phyloP scores from a whole-genome alignment of 1,140 invertebrate genomes.

The Hermetia illucens region DNA sequence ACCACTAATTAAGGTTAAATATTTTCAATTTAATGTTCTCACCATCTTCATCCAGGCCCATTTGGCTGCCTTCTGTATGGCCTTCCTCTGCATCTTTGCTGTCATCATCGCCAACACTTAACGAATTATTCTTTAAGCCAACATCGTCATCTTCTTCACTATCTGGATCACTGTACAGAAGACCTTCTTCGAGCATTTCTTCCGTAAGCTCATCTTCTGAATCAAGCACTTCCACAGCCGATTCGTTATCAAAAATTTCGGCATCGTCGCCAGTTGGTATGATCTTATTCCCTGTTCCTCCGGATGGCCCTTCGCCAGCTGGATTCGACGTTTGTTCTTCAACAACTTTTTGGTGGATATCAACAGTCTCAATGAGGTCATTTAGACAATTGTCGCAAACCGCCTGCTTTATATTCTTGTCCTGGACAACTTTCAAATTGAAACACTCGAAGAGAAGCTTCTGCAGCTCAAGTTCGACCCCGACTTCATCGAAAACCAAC shows the following conservation, averaged over 20 bases:
- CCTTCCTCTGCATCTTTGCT: too few species aligned
- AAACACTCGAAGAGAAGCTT: constrained; percentile 15
- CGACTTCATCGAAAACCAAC: constrained; percentile 21
- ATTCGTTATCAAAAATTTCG: background rate
- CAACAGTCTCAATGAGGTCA: constrained; percentile 16
- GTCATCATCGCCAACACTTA: too few species aligned
- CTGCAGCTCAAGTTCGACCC: constrained; percentile 15
- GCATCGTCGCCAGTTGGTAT: background rate
- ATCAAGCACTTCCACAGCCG: background rate
- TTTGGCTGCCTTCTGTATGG: too few species aligned
- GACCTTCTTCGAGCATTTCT: background rate
- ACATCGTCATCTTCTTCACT: too few species aligned
- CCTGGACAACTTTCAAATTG: constrained; percentile 10
- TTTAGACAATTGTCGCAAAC: constrained; percentile 18
- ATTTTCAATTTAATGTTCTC: too few species aligned
- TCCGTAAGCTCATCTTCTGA: background rate
- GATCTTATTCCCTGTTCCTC: too few species aligned
- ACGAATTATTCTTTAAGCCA: too few species aligned
- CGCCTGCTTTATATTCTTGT: constrained; percentile 8
- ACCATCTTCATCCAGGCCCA: too few species aligned
- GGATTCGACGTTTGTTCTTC: constrained; percentile 1
- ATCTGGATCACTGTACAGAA: too few species aligned
- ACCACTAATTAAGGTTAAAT: too few species aligned
- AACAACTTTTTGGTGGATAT: constrained; percentile 14
- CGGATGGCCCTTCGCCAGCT: background rate